Conservation (phyloP, 2,888 invertebrate genomes). For the Drosophila picticornis region DNA sequence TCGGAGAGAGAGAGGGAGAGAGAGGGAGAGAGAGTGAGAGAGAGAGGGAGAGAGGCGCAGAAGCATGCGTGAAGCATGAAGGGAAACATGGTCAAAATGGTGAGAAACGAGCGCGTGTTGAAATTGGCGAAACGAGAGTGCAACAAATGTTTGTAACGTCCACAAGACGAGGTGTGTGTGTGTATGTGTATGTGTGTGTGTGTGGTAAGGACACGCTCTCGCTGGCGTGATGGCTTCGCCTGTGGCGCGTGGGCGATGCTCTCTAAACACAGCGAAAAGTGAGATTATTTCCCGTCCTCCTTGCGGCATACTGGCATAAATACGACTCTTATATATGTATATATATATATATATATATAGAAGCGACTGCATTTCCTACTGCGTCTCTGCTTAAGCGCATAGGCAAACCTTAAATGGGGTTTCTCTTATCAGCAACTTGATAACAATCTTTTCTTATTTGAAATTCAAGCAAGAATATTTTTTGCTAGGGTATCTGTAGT, state of each 20-base stretch:
- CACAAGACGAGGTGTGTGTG: constrained; percentile 40
- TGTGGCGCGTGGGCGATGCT: constrained; percentile 59
- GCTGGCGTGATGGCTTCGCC: constrained; percentile 20
- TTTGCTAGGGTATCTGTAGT: neutral
- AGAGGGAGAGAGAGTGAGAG: neutral
- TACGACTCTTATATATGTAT: constrained; percentile 32
- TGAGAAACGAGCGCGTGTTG: constrained; percentile 51
- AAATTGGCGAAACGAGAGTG: constrained; percentile 51
- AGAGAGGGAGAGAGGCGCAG: constrained; percentile 11
- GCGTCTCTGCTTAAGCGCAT: neutral
- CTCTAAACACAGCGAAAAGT: constrained; percentile 46
- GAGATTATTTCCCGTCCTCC: constrained; percentile 57
- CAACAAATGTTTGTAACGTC: constrained; percentile 66
- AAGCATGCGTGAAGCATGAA: constrained; percentile 23
- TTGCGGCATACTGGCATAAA: constrained; percentile 72
- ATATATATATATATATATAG: neutral
- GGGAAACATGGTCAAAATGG: constrained; percentile 20
- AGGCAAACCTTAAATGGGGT: neutral
- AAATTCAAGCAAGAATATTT: neutral
- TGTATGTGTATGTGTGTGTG: neutral
- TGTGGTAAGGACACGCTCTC: constrained; percentile 25
- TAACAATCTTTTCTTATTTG: neutral
- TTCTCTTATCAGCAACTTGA: neutral
- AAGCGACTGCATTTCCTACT: constrained; percentile 2
- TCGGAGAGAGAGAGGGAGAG: neutral